Evolutionary conservation across 2,113 vertebrate species (phyloP), one percentile per base, ranked within the genome.

Genomic region (Struthidea cinerea): DNA sequence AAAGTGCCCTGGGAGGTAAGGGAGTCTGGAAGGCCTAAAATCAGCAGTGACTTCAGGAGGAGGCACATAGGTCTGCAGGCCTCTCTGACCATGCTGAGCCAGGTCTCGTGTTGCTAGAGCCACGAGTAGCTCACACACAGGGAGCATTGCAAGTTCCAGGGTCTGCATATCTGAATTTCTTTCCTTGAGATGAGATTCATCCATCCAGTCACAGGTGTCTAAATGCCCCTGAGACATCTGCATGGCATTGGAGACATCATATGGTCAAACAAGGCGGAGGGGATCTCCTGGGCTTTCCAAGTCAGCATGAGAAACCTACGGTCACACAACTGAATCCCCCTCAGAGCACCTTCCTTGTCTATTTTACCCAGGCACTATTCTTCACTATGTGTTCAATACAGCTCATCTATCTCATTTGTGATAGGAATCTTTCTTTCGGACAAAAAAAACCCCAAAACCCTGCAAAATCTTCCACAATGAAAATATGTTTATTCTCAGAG

Each of bases 41-140:
- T 11, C 46, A 57, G 21, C 56, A 67, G 13, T 1, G 7, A 12
- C 27, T 57, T 78, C 37, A n/a, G 46, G 27, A 47, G n/a, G 10
- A 53, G 33, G 10, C 7, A 32, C 7, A 30, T 6, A 77, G 22
- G 8, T 65, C 55, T 65, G 13, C 20, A 69, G 53, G 13, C 8
- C 53, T 88, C 70, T 67, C 47, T 77, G 46, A n/a, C 23, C 27
- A 4, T 24, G 37, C 23, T 27, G 17, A 83, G 21, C 9, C 37
- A 81, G 4, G 0, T 74, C 55, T 65, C 0, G 0, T 9, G 4
- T 27, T 55, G 52, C 21, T 75, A 27, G 19, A 49, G 32, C 39
- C 44, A 63, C 0, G 0, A 17, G 13, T 6, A 80, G 30, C 21
- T 69, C 7, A 3, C 20, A 23, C 2, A 3, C 5, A 32, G 10